Percentiles rank a stretch among this genome's conserved stretches.
These are phyloP conservation scores for Gnatocerus cornutus DNA, from an alignment of 2,888 invertebrate genomes.

Conservation along the genomic window DNA sequence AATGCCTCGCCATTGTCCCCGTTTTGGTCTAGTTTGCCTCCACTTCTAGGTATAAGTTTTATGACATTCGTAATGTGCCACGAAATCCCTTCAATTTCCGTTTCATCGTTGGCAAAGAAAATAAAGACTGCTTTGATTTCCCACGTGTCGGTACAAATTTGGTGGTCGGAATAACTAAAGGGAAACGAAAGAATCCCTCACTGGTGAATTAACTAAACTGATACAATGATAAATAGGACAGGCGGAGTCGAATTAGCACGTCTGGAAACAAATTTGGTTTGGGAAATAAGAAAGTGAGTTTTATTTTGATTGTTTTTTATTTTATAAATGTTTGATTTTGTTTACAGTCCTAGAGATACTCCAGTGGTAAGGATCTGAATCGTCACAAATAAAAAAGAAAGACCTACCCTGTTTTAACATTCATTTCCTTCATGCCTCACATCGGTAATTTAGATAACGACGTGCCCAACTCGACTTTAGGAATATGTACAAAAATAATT, in stretches of 20 bases:
- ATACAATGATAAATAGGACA: slow-evolving; percentile 32
- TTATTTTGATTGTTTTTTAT: slow-evolving; percentile 23
- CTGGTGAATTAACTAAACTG: slow-evolving; percentile 30
- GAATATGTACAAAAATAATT: slow-evolving; percentile 47
- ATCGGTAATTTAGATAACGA: slow-evolving; percentile 21
- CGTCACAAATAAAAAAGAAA: slow-evolving; percentile 46
- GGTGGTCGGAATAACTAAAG: slow-evolving; percentile 13
- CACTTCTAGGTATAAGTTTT: slow-evolving; percentile 7
- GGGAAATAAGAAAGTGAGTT: slow-evolving; percentile 19
- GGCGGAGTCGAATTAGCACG: slow-evolving; percentile 23
- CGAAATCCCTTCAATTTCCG: slow-evolving; percentile 29
- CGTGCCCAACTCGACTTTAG: slow-evolving; percentile 24
- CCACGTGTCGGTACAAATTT: slow-evolving; percentile 31
- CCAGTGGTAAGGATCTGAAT: slow-evolving; percentile 46
- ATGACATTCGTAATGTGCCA: slow-evolving; percentile 9
- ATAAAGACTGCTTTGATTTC: slow-evolving; percentile 37
- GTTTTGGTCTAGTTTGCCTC: not conserved
- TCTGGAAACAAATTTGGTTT: slow-evolving; percentile 25
- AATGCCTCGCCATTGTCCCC: not conserved
- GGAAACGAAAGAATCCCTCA: slow-evolving; percentile 5
- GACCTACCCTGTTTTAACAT: slow-evolving; percentile 57
- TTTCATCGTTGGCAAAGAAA: slow-evolving; percentile 27
- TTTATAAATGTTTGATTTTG: slow-evolving; percentile 50
- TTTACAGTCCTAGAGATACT: slow-evolving; percentile 50
- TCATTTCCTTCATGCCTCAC: slow-evolving; percentile 31